phyloP scores from a whole-genome alignment of 2,113 vertebrate species.

The Mormoops blainvillei region DNA sequence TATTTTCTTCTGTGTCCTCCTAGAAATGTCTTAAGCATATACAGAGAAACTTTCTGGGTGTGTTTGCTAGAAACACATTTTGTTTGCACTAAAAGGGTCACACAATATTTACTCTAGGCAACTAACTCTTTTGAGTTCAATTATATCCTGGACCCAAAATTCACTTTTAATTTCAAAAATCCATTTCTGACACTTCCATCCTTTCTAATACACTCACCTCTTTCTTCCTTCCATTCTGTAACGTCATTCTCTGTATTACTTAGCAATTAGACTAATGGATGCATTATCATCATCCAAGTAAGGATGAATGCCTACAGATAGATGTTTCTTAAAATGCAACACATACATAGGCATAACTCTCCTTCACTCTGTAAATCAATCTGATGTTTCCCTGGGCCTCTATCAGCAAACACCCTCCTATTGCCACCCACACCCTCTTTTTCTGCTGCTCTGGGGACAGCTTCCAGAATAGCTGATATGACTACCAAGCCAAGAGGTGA shows the following conservation, averaged over 20 bases:
- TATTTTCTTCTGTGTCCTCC: neutral
- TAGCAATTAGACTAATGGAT: slow-evolving; percentile 5
- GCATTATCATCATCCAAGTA: neutral
- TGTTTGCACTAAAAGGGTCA: neutral
- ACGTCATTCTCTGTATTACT: neutral
- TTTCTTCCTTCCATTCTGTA: neutral
- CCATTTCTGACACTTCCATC: neutral
- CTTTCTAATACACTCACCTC: neutral
- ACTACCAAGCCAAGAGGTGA: neutral
- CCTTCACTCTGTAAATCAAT: neutral
- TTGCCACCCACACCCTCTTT: neutral
- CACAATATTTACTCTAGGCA: neutral
- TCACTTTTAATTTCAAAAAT: slow-evolving; percentile 30
- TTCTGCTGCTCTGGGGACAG: neutral
- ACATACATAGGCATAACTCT: neutral
- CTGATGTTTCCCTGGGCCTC: neutral
- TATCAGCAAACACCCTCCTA: neutral
- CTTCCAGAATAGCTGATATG: neutral
- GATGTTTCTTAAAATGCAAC: neutral
- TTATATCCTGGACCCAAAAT: slow-evolving; percentile 4
- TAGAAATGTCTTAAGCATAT: neutral
- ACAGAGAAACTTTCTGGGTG: neutral
- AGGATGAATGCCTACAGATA: neutral
- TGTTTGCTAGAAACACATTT: slow-evolving; percentile 25
- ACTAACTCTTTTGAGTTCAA: slow-evolving; percentile 31